Percentiles rank a stretch among this genome's conserved stretches.
These are phyloP conservation scores for Tholera decimalis DNA, from an alignment of 2,888 invertebrate species.

Conservation along the genomic window DNA sequence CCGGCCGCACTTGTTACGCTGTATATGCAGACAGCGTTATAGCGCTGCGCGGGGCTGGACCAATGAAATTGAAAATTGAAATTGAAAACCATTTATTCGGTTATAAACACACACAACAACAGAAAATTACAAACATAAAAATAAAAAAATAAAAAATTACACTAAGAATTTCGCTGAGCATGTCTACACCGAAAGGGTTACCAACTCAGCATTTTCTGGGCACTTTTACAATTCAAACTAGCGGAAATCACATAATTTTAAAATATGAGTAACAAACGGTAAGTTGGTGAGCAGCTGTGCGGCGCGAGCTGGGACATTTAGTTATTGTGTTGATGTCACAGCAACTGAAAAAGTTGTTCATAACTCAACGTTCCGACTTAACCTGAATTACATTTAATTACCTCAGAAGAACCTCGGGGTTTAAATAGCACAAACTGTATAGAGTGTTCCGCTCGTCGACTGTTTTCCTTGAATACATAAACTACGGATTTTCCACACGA, in stretches of 20 bases:
- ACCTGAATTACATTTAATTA: neutral
- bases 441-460: too few species aligned
- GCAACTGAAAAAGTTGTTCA: constrained; percentile 7
- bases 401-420: too few species aligned
- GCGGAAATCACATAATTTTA: constrained; percentile 43
- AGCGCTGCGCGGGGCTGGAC: constrained; percentile 28
- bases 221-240: constrained; percentile 46
- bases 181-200: too few species aligned
- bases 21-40: constrained; percentile 15
- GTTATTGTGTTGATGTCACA: constrained; percentile 21
- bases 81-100: too few species aligned
- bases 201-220: too few species aligned
- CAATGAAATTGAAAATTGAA: too few species aligned
- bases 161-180: too few species aligned
- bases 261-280: constrained; percentile 39
- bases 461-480: constrained; percentile 42
- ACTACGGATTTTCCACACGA: constrained; percentile 36
- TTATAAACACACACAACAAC: too few species aligned
- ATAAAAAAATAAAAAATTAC: too few species aligned
- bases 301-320: neutral
- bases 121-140: too few species aligned
- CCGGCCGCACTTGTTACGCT: constrained; percentile 28
- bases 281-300: constrained; percentile 2
- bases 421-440: too few species aligned
- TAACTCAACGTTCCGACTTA: neutral